phyloP scores from a whole-genome alignment of 2,888 invertebrate species.

The Pseudococcus viburni region DNA sequence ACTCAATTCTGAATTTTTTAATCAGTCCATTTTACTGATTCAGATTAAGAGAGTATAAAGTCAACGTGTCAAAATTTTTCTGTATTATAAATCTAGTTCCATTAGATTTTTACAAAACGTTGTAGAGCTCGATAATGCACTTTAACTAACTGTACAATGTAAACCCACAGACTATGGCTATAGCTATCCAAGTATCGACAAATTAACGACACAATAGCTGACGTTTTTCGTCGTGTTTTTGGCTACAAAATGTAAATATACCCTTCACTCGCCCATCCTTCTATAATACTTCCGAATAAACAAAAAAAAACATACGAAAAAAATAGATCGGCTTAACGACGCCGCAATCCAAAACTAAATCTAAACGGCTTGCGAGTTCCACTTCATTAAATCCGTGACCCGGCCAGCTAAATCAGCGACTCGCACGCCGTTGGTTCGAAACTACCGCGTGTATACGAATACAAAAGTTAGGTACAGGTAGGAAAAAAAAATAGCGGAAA shows the following conservation, averaged over 20 bases:
- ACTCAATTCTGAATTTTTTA: no score
- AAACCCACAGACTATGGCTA: neutral
- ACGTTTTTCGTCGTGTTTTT: neutral
- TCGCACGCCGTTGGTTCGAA: neutral
- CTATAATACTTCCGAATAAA: neutral
- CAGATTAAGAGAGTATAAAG: no score
- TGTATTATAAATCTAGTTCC: no score
- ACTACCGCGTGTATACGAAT: neutral
- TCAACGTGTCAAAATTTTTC: no score
- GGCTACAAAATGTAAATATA: neutral
- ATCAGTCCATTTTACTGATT: no score
- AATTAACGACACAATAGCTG: neutral
- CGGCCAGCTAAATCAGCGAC: neutral
- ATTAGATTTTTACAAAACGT: no score
- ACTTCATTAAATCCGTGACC: neutral
- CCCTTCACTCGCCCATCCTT: neutral
- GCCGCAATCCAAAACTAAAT: neutral
- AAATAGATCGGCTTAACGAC: neutral
- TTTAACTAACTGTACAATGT: no score
- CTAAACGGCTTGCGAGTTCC: neutral
- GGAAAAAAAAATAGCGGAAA: neutral
- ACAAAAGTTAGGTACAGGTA: neutral
- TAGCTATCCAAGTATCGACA: neutral
- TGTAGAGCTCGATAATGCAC: no score
- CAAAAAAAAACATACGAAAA: neutral